Percentiles rank a stretch among this genome's conserved stretches.
Conservation (phyloP, 2,113 vertebrate species). For the Hylia prasina region DNA sequence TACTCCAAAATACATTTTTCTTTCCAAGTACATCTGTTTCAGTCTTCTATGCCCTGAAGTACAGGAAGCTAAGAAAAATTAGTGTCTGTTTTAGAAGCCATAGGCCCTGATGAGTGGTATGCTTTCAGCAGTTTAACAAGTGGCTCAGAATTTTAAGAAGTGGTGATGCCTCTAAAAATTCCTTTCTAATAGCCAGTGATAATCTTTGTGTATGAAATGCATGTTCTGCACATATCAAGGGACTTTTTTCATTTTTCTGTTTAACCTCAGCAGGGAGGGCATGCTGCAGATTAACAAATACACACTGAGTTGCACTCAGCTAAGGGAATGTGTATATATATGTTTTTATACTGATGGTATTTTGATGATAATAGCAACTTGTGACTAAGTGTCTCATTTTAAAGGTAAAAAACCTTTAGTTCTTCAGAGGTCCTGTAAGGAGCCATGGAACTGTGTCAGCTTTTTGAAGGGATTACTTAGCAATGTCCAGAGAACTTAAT, state of each 20-base stretch:
- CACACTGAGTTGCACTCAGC: not conserved
- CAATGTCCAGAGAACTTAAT: not conserved
- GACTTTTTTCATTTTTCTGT: not conserved
- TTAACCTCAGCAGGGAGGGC: not conserved
- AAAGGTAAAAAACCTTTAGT: not conserved
- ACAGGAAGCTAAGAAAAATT: not conserved
- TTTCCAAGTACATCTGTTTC: not conserved
- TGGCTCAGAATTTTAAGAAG: not conserved
- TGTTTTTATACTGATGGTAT: not conserved
- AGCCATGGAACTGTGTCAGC: not conserved
- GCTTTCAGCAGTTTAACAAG: not conserved
- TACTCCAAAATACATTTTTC: not conserved
- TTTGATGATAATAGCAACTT: not conserved
- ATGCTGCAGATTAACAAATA: not conserved
- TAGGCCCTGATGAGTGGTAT: not conserved
- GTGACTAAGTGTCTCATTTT: not conserved
- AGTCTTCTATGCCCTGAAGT: not conserved
- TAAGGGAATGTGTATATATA: not conserved
- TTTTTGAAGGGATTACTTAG: not conserved
- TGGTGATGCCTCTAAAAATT: not conserved
- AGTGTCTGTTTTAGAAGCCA: not conserved
- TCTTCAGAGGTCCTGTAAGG: not conserved
- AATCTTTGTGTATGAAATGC: not conserved
- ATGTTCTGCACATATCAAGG: not conserved
- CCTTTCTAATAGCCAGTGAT: not conserved